These are phyloP conservation scores for Xylophagus ater DNA, from an alignment of 2,888 invertebrate genomes.

Conservation along the genomic window DNA sequence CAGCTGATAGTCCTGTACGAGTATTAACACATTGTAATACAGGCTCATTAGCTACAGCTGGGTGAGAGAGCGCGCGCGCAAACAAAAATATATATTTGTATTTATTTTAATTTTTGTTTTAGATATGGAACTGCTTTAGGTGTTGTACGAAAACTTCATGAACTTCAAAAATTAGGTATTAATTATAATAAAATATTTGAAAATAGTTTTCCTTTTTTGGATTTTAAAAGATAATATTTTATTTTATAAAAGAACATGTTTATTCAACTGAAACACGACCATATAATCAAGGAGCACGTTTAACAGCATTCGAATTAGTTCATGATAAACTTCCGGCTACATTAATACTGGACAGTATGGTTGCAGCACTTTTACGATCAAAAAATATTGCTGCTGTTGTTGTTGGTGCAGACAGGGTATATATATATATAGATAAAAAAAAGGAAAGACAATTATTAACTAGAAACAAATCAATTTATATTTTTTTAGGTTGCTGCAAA, in stretches of 20 bases:
- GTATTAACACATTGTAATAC: slow-evolving; percentile 97
- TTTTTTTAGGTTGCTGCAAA: slow-evolving; percentile 67
- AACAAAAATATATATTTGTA: not conserved
- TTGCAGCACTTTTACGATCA: slow-evolving; percentile 76
- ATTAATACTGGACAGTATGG: slow-evolving; percentile 91
- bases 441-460: not conserved
- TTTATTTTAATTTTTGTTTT: slow-evolving; percentile 5
- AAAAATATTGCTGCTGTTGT: slow-evolving; percentile 81
- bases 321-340: slow-evolving; percentile 87
- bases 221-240: too few relatives aligned
- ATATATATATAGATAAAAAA: slow-evolving; percentile 14
- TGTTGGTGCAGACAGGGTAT: slow-evolving; percentile 93
- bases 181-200: not conserved
- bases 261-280: slow-evolving; percentile 97
- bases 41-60: slow-evolving; percentile 93
- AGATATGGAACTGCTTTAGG: slow-evolving; percentile 92
- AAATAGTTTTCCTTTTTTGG: slow-evolving; percentile 4
- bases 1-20: slow-evolving; percentile 50
- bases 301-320: slow-evolving; percentile 92
- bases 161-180: slow-evolving; percentile 56
- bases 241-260: slow-evolving; percentile 69
- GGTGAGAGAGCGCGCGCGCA: slow-evolving; percentile 42
- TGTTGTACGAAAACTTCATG: slow-evolving; percentile 76
- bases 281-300: slow-evolving; percentile 91
- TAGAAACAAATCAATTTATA: not conserved